Evolutionary conservation across 2,888 invertebrate genomes (phyloP), one percentile per base, ranked within the genome.

Genomic region (Anticlea derivata): DNA sequence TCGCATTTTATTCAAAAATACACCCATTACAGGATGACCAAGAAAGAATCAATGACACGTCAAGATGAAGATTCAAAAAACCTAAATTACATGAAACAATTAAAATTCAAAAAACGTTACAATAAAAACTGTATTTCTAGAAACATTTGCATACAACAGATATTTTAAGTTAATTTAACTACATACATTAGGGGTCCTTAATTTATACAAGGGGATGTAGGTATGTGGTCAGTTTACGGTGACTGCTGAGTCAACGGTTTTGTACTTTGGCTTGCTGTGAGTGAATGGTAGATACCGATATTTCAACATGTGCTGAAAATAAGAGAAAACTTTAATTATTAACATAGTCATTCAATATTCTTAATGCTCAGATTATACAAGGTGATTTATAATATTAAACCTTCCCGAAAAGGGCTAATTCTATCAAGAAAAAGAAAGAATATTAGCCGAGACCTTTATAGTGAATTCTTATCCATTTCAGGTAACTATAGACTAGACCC

Each of bases 261-360:
- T 96, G 92, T 98, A 98, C 86, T 96, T 95, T 75, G 98, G 98
- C 92, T 99, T 99, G 75, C 98, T 98, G 82, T 97, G 96, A 45
- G 99, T 98, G 87, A 99, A 99, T 55, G 99, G 99, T 85, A 99
- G 92, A 91, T 99, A 99, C 88, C 97, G 95, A 90, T 99, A 99
- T 91, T 97, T 98, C 80, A 99, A 96, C 99, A 99, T 99, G 92
- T 99, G 99, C 98, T 98, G 93, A 60, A 94, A 93, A 72, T 65
- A 39, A 39, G 40, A 29, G 10, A 29, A 31, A 41, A 8, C 6
- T n/a, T n/a, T n/a, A n/a, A 7, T 13, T 4, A 12, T 37, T 24
- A 37, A 17, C 2, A 3, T 17, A 17, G 4, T 3, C 4, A 17
- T 17, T 17, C 17, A 17, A 4, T 17, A 4, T 17, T 4, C 17